Evolutionary conservation across 2,888 invertebrate species (phyloP), one percentile per base, ranked within the genome.

Genomic region (Limnephilus marmoratus): DNA sequence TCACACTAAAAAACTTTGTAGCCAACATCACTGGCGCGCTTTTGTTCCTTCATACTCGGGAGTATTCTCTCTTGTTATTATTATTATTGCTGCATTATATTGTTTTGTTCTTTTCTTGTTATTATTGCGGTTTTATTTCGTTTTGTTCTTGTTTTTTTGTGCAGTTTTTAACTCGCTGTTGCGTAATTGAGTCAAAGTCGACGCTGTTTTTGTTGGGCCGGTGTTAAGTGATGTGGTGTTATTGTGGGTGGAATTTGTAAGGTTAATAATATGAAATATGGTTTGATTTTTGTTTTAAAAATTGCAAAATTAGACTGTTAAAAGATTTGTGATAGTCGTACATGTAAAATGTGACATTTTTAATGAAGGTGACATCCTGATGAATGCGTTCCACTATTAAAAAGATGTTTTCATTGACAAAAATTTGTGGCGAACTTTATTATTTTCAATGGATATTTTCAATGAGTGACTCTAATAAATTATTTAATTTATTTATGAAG

Each of bases 1-100:
- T 86, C 86, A 86, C 86, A 86, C 86, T n/a, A 49, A 45, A 85
- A 45, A 86, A 86, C 86, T 86, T 86, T 83, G 83, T 83, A 83
- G 83, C 31, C 31, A 9, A 34, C 86, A 45, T 45, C 45, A 41
- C 86, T 49, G 86, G 86, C 13, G 86, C 15, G 86, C 86, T 86
- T 86, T 86, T 86, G 85, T 86, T 86, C 29, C 86, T 18, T 29
- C 49, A 29, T n/a, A 12, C 86, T 37, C 29, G 45, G 45, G 2
- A 18, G 68, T 24, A 53, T 68, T 68, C n/a, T 68, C 68, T 68
- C 68, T 68, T 68, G 24, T 68, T 68, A 68, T 53, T 53, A 53
- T 68, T 49, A 49, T 49, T 68, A 68, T 68, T 24, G 68, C 68
- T 24, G 68, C 18, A 18, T 68, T 68, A 9, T 68, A n/a, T 24